Base-by-base conservation (phyloP, 1,140 invertebrate species). In the Anoplolepis gracilipes region DNA sequence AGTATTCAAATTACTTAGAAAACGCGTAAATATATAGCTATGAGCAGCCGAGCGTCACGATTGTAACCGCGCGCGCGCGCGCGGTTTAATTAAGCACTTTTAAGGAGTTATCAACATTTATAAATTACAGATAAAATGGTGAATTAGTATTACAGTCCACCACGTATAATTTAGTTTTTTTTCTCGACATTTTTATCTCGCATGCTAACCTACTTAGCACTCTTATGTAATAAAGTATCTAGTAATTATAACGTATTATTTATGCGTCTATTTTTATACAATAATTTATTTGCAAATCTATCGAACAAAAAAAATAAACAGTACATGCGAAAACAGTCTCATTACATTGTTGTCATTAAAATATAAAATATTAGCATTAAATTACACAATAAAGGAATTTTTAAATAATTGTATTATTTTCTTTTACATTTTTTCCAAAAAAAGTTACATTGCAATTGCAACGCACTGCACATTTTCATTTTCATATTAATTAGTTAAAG, bases 81-180 rank as follows among this genome's bases (percentile, higher is more conserved):
- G 59, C 59, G 4, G 42, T 39, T 78, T 78, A 78, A 78, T 78
- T 78, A 61, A 65, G 59, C 39, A 78, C 75, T 78, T 78, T 78
- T 65, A 78, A 78, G 59, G 64, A 78, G 28, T 78, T 59, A 78
- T 78, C 59, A 65, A 65, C 59, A 65, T 59, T n/a, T 78, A 78
- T 78, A 78, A 78, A 78, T 78, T 78, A 65, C 39, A 11, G 16
- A 64, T 59, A 65, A 78, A 65, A n/a, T n/a, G 61, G 39, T n/a
- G 75, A 39, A 28, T 64, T 62, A 19, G 62, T 28, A 28, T 46
- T 49, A 39, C 75, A 78, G 39, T n/a, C 28, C 13, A 39, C 59
- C 59, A 65, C 39, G 28, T 53, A 16, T 65, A 78, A 65, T 65
- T 65, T 49, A 8, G 22, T 25, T 13, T 62, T 78, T 59, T 61